Evolutionary conservation across 2,888 invertebrate genomes (phyloP), one percentile per base, ranked within the genome.

Genomic region (Lasioglossum leucozonium): DNA sequence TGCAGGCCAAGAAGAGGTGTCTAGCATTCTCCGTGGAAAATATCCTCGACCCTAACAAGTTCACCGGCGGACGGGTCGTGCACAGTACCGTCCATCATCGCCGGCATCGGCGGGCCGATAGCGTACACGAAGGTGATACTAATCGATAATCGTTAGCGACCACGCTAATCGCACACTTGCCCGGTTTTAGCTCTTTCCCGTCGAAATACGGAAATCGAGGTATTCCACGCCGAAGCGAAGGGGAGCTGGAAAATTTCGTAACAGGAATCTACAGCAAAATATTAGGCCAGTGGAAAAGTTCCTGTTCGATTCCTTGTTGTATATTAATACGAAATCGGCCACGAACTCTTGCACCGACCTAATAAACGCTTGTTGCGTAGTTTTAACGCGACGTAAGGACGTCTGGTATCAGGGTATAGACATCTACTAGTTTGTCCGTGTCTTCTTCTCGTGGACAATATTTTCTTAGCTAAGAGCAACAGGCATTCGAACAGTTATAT

Each of bases 21-120:
- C 96, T 98, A 87, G 98, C 98, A 30, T 98, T 98, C 95, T 98
- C 98, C 8, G 98, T 98, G 37, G 98, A 98, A 95, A 98, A 98
- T 93, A 98, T 98, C 88, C 95, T 98, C 90, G 98, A 98, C 95
- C 98, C 98, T 5, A 98, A 97, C 92, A 98, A 98, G 95, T 98
- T 98, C 94, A 98, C 98, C 42, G 98, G 98, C 47, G 94, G 94
- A 79, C 89, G 95, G 62, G 87, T 94, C 80, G 86, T 94, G 34
- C 92, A 92, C 77, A 91, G 89, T 71, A 90, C 92, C 62, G 81
- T 93, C 74, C 90, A 92, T 79, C 92, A 92, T 87, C 91, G 94
- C 71, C 93, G 94, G 72, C 93, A 93, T 86, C 92, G 93, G 72
- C 91, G 90, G 69, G 90, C 93, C 65, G 94, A 94, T 72, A 94